Conservation (phyloP, 2,797 vertebrate species). For the Schizothorax lantsangensis region DNA sequence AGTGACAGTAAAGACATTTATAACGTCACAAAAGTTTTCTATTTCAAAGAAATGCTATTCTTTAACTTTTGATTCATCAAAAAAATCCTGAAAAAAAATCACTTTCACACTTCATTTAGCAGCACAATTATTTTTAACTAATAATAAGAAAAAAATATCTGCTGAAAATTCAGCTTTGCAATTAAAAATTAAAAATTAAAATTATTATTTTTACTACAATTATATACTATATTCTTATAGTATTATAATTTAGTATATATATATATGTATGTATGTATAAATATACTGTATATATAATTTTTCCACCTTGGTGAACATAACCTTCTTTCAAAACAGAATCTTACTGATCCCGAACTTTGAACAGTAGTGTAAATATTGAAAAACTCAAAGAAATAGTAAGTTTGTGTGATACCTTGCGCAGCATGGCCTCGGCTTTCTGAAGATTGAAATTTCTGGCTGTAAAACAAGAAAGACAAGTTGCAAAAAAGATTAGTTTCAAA, state of each 20-base stretch:
- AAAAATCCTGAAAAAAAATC: neutral
- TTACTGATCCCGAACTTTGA: neutral
- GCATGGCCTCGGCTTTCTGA: constrained; percentile 92
- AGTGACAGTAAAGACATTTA: neutral
- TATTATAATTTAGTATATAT: too few species aligned
- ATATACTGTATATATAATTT: neutral
- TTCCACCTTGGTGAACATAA: neutral
- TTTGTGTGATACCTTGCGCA: constrained; percentile 86
- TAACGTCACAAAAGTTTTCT: neutral
- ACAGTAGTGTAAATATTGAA: neutral
- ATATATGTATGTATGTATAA: neutral
- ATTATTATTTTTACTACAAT: too few species aligned
- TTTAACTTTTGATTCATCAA: neutral
- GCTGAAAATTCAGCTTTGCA: too few species aligned
- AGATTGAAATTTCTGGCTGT: constrained; percentile 90
- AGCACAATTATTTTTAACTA: neutral
- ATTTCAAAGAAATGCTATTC: neutral
- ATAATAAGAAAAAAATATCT: neutral
- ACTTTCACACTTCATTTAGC: neutral
- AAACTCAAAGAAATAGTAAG: neutral
- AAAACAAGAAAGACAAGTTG: constrained; percentile 54
- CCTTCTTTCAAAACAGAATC: neutral
- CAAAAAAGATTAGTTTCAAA: neutral
- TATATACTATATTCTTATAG: too few species aligned
- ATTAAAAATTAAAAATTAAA: neutral